Conservation (phyloP, 2,888 invertebrate genomes). For the Galerucella pusilla region DNA sequence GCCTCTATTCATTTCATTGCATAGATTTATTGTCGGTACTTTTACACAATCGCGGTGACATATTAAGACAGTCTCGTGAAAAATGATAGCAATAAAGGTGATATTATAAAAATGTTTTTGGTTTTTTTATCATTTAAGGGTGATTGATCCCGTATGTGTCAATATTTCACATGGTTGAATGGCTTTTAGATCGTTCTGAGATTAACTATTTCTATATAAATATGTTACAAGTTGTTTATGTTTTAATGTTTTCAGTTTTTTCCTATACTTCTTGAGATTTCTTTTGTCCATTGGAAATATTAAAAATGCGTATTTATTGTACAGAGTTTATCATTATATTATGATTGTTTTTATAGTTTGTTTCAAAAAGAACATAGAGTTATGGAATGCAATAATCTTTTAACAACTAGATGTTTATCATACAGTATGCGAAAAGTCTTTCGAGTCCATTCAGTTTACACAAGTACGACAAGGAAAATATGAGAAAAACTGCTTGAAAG, state of each 20-base stretch:
- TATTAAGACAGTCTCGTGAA: constrained; percentile 39
- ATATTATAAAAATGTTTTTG: constrained; percentile 20
- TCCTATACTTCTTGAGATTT: not conserved
- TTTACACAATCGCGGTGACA: constrained; percentile 32
- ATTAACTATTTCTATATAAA: not conserved
- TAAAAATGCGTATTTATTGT: not conserved
- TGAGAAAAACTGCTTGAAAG: no score
- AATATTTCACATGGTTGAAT: constrained; percentile 30
- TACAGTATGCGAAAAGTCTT: no score
- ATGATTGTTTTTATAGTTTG: no score
- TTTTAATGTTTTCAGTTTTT: not conserved
- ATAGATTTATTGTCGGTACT: constrained; percentile 20
- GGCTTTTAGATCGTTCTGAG: constrained; percentile 17
- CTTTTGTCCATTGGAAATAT: not conserved
- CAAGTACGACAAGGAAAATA: no score
- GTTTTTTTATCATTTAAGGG: constrained; percentile 28
- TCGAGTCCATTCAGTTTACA: no score
- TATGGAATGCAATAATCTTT: no score
- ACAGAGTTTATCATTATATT: no score
- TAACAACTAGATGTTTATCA: no score
- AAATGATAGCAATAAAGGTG: constrained; percentile 35
- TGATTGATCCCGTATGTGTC: constrained; percentile 34
- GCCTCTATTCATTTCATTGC: constrained; percentile 1
- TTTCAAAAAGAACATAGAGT: no score
- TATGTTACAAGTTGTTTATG: not conserved